Evolutionary conservation across 2,888 invertebrate species (phyloP), one percentile per base, ranked within the genome.

Genomic region (Parnassius mnemosyne): DNA sequence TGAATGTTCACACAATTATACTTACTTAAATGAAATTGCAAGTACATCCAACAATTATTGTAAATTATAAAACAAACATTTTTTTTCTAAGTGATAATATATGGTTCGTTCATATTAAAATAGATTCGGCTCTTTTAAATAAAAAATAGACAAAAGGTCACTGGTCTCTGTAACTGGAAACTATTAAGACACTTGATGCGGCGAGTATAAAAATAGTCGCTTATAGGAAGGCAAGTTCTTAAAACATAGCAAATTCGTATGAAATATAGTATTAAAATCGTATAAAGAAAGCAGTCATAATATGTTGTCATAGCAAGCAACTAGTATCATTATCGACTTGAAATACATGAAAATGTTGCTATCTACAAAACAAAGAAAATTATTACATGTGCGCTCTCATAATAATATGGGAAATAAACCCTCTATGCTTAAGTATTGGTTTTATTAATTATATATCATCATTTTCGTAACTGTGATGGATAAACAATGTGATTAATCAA

Each of bases 221-320:
- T 71, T 65, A 70, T 70, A 71, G 69, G 69, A 72, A 74, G 69
- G 64, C 69, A 68, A 68, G 68, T 66, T 70, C 71, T 71, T 74
- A 75, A 73, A 69, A 67, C 67, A 77, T 75, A 74, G 72, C 63
- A 74, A 75, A 69, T 71, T 71, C 72, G 70, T 72, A 74, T 58
- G 72, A 63, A 69, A 71, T 72, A 77, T 73, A 68, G 65, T 70
- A 73, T 74, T 71, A 77, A 76, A 76, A 68, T 68, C 75, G 69
- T 77, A 77, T 58, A 75, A 71, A 80, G 73, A 75, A 83, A 80
- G 77, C 81, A 81, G 76, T 81, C 79, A 61, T 68, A 34, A 61
- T 68, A 34, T 34, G 34, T 34, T 7, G 34, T 71, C 51, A 60
- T 68, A 81, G 84, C 85, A 85, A 84, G 85, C 81, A 80, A 69